These are phyloP conservation scores for Saccostrea glomerata DNA, from an alignment of 1,140 invertebrate genomes.

Conservation along the genomic window DNA sequence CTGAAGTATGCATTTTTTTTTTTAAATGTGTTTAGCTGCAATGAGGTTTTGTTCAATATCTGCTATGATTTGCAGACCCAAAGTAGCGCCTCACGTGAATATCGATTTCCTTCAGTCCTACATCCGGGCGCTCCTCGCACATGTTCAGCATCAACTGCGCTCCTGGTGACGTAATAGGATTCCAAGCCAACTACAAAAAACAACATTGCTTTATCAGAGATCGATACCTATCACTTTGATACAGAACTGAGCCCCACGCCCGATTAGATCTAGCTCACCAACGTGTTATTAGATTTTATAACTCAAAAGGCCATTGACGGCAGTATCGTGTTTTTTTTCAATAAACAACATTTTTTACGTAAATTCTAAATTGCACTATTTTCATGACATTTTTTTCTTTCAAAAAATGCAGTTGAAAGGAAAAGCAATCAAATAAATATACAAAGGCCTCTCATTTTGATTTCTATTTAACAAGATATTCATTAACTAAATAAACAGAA, in stretches of 20 bases:
- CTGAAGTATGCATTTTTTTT: too few species aligned
- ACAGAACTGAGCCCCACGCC: neutral
- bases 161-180: constrained; percentile 67
- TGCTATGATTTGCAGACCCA: too few species aligned
- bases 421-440: too few species aligned
- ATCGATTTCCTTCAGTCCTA: constrained; percentile 60
- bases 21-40: too few species aligned
- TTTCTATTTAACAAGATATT: too few species aligned
- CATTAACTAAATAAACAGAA: too few species aligned
- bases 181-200: constrained; percentile 65
- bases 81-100: constrained; percentile 54
- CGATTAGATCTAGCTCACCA: neutral
- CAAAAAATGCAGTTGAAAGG: too few species aligned
- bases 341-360: neutral
- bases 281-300: neutral
- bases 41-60: too few species aligned
- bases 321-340: neutral
- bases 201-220: neutral
- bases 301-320: neutral
- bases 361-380: too few species aligned
- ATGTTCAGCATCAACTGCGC: constrained; percentile 62
- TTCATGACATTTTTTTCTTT: too few species aligned
- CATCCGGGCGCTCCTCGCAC: constrained; percentile 50
- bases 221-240: neutral
- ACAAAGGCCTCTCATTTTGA: too few species aligned